These are phyloP conservation scores for Loris lydekkerianus DNA, from an alignment of 2,797 vertebrate genomes.

Conservation along the genomic window DNA sequence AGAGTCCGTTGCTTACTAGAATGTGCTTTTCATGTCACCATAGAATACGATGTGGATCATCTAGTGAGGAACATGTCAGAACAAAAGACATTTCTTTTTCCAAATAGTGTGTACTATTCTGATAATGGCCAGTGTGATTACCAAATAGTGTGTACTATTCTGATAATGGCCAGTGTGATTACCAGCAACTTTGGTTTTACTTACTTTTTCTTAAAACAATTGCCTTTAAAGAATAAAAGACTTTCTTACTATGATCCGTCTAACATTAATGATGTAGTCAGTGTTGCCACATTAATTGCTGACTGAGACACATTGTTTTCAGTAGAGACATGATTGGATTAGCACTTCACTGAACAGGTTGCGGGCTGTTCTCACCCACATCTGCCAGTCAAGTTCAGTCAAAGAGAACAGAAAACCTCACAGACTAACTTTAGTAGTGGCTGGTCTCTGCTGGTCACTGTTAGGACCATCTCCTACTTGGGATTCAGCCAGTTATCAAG, in stretches of 20 bases:
- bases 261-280: background rate
- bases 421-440: background rate
- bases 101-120: slow-evolving; percentile 58
- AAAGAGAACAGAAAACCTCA: background rate
- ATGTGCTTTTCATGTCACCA: background rate
- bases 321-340: background rate
- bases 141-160: slow-evolving; percentile 60
- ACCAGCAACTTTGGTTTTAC: slow-evolving; percentile 61
- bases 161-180: slow-evolving; percentile 63
- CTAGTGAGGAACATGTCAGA: background rate
- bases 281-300: background rate
- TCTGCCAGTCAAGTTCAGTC: background rate
- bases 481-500: background rate
- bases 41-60: background rate
- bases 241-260: slow-evolving; percentile 27
- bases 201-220: slow-evolving; percentile 69
- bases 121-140: slow-evolving; percentile 60
- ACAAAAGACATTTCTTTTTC: background rate
- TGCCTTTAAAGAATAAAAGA: slow-evolving; percentile 77
- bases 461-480: background rate
- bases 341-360: background rate
- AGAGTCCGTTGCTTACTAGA: background rate
- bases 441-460: background rate
- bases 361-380: background rate
- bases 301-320: background rate